These are phyloP conservation scores for Muschampia plurimacula DNA, from an alignment of 2,888 invertebrate species.

Conservation along the genomic window DNA sequence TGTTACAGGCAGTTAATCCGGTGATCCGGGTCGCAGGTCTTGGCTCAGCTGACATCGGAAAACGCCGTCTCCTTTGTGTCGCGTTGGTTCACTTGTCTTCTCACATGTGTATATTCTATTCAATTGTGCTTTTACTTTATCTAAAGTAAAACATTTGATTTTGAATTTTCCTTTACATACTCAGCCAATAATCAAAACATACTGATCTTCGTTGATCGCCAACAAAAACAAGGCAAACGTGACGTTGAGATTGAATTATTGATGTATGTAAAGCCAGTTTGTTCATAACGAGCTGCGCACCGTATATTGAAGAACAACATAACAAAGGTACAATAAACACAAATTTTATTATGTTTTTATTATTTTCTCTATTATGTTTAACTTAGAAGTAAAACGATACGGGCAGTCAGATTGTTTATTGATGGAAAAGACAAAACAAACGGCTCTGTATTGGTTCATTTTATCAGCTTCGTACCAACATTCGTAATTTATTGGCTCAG, in stretches of 20 bases:
- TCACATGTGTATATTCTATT: conserved; percentile 55
- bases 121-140: neutral
- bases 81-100: conserved; percentile 62
- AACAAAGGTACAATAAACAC: conserved; percentile 28
- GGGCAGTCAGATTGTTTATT: conserved; percentile 42
- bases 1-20: conserved; percentile 81
- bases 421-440: conserved; percentile 48
- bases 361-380: conserved; percentile 36
- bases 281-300: conserved; percentile 21
- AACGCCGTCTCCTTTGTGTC: conserved; percentile 62
- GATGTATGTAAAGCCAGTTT: conserved; percentile 30
- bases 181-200: conserved; percentile 25
- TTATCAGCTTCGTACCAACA: conserved; percentile 61
- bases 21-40: conserved; percentile 73
- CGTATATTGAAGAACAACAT: conserved; percentile 21
- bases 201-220: conserved; percentile 12
- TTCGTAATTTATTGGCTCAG: conserved; percentile 69
- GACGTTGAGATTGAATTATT: conserved; percentile 27
- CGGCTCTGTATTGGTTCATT: conserved; percentile 59
- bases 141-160: neutral
- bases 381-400: conserved; percentile 50
- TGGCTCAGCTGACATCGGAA: conserved; percentile 66
- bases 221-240: conserved; percentile 24
- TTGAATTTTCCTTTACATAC: conserved; percentile 15
- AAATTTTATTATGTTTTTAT: conserved; percentile 31